Evolutionary conservation across 2,888 invertebrate genomes (phyloP).

Genomic region (Thymelicus lineola): DNA sequence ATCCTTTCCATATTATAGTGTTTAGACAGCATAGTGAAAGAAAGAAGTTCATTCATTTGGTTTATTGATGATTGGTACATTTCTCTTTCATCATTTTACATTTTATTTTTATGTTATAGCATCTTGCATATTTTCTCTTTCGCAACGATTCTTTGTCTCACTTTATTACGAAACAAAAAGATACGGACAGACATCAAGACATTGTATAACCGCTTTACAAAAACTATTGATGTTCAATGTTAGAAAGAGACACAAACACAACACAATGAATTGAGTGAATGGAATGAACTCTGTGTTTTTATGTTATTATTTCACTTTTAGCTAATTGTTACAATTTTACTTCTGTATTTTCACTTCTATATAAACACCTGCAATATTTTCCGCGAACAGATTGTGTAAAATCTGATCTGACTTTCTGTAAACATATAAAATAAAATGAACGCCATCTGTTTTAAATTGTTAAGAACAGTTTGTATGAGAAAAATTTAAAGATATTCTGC

Average conservation of each 20-base stretch:
- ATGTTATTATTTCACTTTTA: too few relatives aligned
- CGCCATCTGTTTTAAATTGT: background rate
- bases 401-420: background rate
- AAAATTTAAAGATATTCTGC: background rate
- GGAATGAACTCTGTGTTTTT: background rate
- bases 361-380: background rate
- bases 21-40: slow-evolving; percentile 1
- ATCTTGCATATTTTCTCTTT: background rate
- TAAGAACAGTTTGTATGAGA: too few relatives aligned
- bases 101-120: background rate
- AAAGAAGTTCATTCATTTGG: slow-evolving; percentile 8
- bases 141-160: slow-evolving; percentile 12
- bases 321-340: background rate
- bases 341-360: background rate
- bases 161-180: slow-evolving; percentile 17
- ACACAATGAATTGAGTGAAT: slow-evolving; percentile 1
- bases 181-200: background rate
- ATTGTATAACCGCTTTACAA: background rate
- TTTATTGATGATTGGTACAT: background rate
- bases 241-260: slow-evolving; percentile 2
- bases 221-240: background rate
- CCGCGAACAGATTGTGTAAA: background rate
- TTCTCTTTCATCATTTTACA: slow-evolving; percentile 16
- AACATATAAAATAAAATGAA: background rate
- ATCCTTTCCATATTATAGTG: slow-evolving; percentile 7